Conservation (phyloP, 2,113 vertebrate genomes). For the Phrynocephalus versicolor region DNA sequence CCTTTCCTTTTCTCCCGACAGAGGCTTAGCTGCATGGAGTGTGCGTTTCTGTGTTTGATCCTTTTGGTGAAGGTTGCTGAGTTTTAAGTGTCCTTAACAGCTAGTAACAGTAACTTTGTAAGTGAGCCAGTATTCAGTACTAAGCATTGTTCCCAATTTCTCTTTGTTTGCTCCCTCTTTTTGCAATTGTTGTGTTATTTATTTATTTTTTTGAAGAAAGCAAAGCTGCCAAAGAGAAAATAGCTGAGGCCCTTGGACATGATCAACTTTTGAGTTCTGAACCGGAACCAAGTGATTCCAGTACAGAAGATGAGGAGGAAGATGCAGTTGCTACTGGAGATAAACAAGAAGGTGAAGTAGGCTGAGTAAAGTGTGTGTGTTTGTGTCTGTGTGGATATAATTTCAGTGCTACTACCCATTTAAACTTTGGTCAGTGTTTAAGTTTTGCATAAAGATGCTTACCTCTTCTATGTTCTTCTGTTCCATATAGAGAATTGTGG, state of each 20-base stretch:
- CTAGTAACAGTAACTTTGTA: not conserved
- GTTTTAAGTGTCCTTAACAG: slow-evolving; percentile 14
- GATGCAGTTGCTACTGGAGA: not conserved
- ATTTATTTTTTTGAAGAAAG: slow-evolving; percentile 66
- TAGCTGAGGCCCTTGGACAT: slow-evolving; percentile 69
- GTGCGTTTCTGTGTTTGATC: slow-evolving; percentile 30
- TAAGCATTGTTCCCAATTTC: not conserved
- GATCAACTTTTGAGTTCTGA: slow-evolving; percentile 64
- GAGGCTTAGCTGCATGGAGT: slow-evolving; percentile 13
- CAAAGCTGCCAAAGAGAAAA: slow-evolving; percentile 82
- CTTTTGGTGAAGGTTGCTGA: slow-evolving; percentile 24
- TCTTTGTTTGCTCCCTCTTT: slow-evolving; percentile 41
- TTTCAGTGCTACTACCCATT: not conserved
- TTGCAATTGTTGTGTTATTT: slow-evolving; percentile 52
- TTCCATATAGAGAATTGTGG: not conserved
- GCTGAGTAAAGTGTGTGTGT: not conserved
- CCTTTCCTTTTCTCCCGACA: slow-evolving; percentile 1
- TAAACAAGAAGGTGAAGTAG: slow-evolving; percentile 58
- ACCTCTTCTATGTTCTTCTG: slow-evolving; percentile 16
- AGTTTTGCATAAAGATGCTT: not conserved
- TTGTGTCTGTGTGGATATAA: not conserved
- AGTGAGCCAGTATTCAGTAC: not conserved
- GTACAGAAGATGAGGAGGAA: slow-evolving; percentile 73
- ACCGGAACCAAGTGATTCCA: slow-evolving; percentile 73
- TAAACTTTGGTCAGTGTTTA: not conserved